A percentile compares a stretch with the other conserved stretches of the same genome.
Conservation (phyloP, 2,797 vertebrate genomes). For the Philypnodon macrostomus region DNA sequence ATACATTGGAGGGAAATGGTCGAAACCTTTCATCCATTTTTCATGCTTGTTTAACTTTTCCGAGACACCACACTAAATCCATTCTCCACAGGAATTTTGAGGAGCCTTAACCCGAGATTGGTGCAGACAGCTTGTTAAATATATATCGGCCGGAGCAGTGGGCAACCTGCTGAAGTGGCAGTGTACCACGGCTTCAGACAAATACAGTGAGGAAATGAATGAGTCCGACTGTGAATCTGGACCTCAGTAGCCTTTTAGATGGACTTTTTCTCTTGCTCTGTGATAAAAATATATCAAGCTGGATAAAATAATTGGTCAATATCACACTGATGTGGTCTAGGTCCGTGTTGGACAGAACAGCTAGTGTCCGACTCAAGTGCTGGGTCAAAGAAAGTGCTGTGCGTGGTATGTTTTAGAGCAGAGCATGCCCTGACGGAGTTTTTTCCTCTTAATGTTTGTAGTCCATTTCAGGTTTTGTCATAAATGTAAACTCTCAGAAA, state of each 20-base stretch:
- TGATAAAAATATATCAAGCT: background rate
- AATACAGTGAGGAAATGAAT: constrained; percentile 26
- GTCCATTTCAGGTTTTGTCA: background rate
- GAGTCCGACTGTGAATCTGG: constrained; percentile 26
- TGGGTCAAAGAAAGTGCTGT: background rate
- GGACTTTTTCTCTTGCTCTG: constrained; percentile 1
- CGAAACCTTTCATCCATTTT: constrained; percentile 51
- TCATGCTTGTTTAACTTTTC: constrained; percentile 48
- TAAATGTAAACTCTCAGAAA: background rate
- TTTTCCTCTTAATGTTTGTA: background rate
- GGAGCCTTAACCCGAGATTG: constrained; percentile 30
- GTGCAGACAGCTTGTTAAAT: constrained; percentile 58
- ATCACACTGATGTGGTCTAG: constrained; percentile 5
- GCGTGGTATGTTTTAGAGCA: background rate
- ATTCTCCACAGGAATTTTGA: constrained; percentile 35
- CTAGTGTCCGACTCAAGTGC: background rate
- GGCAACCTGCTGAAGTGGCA: constrained; percentile 54
- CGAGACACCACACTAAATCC: constrained; percentile 30
- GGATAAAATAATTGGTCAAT: constrained; percentile 4
- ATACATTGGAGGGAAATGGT: constrained; percentile 30
- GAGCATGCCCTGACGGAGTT: background rate
- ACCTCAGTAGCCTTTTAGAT: constrained; percentile 19
- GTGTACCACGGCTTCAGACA: too few relatives aligned
- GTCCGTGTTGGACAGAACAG: background rate
- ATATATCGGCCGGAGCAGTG: constrained; percentile 35